Evolutionary conservation across 2,797 vertebrate genomes (phyloP), one percentile per base, ranked within the genome.

Genomic region (Alca torda): DNA sequence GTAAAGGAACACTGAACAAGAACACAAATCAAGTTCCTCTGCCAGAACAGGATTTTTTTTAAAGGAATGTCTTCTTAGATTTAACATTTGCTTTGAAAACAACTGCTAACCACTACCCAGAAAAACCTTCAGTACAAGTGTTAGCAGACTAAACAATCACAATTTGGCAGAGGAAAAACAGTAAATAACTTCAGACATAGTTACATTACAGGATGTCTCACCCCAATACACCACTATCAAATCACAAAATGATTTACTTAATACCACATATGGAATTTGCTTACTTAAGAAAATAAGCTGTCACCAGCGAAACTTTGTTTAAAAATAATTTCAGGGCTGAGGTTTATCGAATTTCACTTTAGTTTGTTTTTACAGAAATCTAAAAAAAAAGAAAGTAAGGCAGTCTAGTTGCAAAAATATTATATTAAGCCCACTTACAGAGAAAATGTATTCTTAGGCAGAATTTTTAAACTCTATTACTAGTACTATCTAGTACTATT

Each of bases 121-220:
- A 98, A 99, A 99, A 98, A 97, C 98, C 97, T 96, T 97, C 75
- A 97, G 97, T 97, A 98, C 98, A 98, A 99, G 98, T 98, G 98
- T 98, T 98, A 99, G 98, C 98, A 99, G 99, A 99, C 98, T 99
- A 99, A 99, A 99, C 98, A 99, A 99, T 99, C 98, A 96, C 97
- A 98, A 98, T 95, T 95, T 98, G 94, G 98, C 98, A 98, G 98
- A 97, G 98, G 96, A 98, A 98, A 91, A 99, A 98, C 98, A 98
- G 98, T 99, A 99, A 99, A 98, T 98, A 99, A 98, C 97, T 98
- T 98, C 95, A 97, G 95, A 98, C 98, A 98, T 98, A 97, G 96
- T 93, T 96, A 94, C 85, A 93, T 98, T 97, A 98, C 93, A 99
- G 98, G 98, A 98, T 98, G 98, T 98, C 98, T 98, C 97, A 98